Base-by-base conservation (phyloP, 2,888 invertebrate species). In the Caenorhabditis uteleia region DNA sequence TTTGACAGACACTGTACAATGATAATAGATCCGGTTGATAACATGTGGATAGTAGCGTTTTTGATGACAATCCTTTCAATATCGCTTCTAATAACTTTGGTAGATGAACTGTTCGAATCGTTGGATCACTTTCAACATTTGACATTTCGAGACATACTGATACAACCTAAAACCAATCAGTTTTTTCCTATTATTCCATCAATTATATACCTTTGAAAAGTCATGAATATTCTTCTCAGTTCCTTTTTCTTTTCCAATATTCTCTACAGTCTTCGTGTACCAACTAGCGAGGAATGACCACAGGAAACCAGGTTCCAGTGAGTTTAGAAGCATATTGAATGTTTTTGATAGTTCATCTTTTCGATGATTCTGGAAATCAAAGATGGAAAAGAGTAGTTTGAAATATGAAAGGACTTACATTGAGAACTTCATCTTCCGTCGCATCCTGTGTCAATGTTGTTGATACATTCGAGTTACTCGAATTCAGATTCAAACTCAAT, bases 281-380 rank as follows among this genome's bases (percentile, higher is more conserved):
- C 83, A 81, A 5, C 84, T 75, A 0, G 83, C 84, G 71, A 91
- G 88, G 80, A 90, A 91, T 68, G 89, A 88, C 92, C 93, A 93
- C 54, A 92, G 89, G 80, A 91, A 92, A 56, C 89, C 89, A n/a
- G 42, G 54, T 23, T 74, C 74, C 65, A 92, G 87, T 0, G 91
- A 90, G 51, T 90, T 89, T 82, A 93, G 91, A 25, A 93, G 85
- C 66, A 92, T 86, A 85, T 92, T 92, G 1, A 91, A 91, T 20
- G 90, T 91, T 84, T 92, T 92, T 14, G 90, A 87, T 36, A 91
- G 87, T 82, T 92, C 92, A 33, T 82, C 82, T 45, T 77, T 27
- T 27, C 77, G 36, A n/a, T 64, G 54, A 8, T 43, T 38, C 60
- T 71, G 45, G 10, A 69, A 20, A 0, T n/a, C n/a, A n/a, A n/a